Percentiles rank a stretch among this genome's conserved stretches.
Evolutionary conservation across 2,888 invertebrate species (phyloP).

Genomic region (Papilio protenor): DNA sequence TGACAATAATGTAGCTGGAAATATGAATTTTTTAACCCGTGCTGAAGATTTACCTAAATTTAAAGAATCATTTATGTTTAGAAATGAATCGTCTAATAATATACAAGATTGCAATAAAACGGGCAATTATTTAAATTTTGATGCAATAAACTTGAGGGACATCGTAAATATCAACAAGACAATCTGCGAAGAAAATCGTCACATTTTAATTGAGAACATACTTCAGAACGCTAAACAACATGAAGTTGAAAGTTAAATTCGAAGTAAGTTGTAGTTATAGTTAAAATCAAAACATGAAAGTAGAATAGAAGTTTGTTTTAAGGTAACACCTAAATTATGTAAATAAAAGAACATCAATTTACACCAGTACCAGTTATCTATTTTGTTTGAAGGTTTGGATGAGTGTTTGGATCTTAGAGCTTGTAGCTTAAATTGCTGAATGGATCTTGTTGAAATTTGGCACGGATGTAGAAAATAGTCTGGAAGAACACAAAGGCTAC

Average conservation of each 20-base stretch:
- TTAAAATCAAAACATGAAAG: not conserved
- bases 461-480: not conserved
- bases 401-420: too few species aligned
- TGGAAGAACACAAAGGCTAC: not conserved
- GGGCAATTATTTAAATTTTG: not conserved
- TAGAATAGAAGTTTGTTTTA: not conserved
- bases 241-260: not conserved
- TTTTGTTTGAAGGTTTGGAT: too few species aligned
- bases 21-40: not conserved
- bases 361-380: not conserved
- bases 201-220: slow-evolving; percentile 17
- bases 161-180: not conserved
- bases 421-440: too few species aligned
- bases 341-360: not conserved
- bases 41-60: too few species aligned
- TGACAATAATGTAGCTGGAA: not conserved
- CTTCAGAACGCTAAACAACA: slow-evolving; percentile 1
- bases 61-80: not conserved
- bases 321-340: not conserved
- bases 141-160: not conserved
- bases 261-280: slow-evolving; percentile 19
- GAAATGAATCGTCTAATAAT: not conserved
- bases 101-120: not conserved
- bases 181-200: slow-evolving; percentile 4
- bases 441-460: too few species aligned